phyloP scores from a whole-genome alignment of 1,140 invertebrate genomes.

The Trichonephila inaurata region DNA sequence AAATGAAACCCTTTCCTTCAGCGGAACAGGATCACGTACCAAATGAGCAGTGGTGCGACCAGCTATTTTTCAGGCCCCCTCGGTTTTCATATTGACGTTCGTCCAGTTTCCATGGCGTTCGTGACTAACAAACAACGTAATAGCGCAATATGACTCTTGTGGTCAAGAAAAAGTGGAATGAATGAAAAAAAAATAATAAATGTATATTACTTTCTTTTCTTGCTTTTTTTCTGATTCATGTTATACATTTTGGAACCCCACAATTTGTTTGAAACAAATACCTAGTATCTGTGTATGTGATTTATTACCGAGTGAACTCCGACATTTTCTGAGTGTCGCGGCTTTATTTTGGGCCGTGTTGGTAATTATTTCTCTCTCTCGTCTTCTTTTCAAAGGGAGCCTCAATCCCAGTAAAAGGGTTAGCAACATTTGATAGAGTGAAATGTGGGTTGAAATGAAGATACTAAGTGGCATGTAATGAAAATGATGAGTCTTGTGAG shows the following conservation, averaged over 20 bases:
- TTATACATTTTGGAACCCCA: constrained; percentile 58
- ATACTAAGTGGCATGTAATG: not conserved
- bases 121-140: constrained; percentile 68
- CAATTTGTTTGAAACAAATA: constrained; percentile 70
- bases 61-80: constrained; percentile 50
- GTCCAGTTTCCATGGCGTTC: constrained; percentile 64
- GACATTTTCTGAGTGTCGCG: constrained; percentile 36
- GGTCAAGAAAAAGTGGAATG: constrained; percentile 27
- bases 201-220: constrained; percentile 65
- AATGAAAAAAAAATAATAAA: constrained; percentile 51
- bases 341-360: constrained; percentile 15
- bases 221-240: constrained; percentile 40
- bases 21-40: constrained; percentile 62
- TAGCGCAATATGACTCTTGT: constrained; percentile 17
- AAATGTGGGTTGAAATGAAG: not conserved
- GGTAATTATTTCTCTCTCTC: not conserved
- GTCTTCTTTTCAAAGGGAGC: not conserved
- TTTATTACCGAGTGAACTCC: constrained; percentile 68
- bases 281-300: constrained; percentile 54
- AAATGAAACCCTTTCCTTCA: constrained; percentile 52
- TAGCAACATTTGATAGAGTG: not conserved
- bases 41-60: constrained; percentile 50
- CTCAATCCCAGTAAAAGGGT: constrained; percentile 26
- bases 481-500: not conserved
- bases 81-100: constrained; percentile 48